Conservation (phyloP, 2,113 vertebrate genomes). For the Tyrannus savana region DNA sequence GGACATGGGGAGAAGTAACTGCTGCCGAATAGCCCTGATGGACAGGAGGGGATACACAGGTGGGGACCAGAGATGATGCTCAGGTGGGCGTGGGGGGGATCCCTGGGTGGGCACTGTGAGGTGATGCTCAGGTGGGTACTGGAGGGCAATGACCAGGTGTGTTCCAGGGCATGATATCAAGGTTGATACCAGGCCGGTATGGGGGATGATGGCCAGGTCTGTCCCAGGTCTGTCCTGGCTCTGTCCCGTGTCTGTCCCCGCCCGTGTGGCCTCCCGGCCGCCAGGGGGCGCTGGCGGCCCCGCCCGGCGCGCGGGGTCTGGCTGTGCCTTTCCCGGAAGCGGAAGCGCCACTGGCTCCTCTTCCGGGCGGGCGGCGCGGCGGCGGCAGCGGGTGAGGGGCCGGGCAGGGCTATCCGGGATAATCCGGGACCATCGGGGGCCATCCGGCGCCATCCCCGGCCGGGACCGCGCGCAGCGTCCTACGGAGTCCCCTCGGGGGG, state of each 20-base stretch:
- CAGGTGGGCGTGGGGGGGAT: background rate
- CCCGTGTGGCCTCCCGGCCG: background rate
- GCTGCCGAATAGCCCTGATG: fast-evolving
- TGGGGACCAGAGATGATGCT: background rate
- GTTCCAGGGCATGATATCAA: background rate
- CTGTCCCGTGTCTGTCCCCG: background rate
- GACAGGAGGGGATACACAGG: background rate
- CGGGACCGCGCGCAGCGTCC: background rate
- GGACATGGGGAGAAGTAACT: background rate
- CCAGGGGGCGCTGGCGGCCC: background rate
- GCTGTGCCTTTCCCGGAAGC: constrained; percentile 62
- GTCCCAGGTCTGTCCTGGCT: too few species aligned
- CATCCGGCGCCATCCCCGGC: background rate
- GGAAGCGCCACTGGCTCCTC: constrained; percentile 75
- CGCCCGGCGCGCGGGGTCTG: background rate
- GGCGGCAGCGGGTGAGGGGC: constrained; percentile 76
- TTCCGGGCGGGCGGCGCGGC: constrained; percentile 84
- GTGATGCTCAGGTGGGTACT: background rate
- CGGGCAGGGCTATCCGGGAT: background rate
- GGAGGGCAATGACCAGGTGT: background rate
- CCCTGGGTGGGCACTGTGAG: background rate
- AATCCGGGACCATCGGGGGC: background rate
- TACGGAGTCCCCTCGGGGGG: too few species aligned
- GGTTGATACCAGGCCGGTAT: background rate
- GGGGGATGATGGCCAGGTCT: background rate